Evolutionary conservation across 1,140 invertebrate species (phyloP), one percentile per base, ranked within the genome.

Genomic region (Calephelis virginiensis): DNA sequence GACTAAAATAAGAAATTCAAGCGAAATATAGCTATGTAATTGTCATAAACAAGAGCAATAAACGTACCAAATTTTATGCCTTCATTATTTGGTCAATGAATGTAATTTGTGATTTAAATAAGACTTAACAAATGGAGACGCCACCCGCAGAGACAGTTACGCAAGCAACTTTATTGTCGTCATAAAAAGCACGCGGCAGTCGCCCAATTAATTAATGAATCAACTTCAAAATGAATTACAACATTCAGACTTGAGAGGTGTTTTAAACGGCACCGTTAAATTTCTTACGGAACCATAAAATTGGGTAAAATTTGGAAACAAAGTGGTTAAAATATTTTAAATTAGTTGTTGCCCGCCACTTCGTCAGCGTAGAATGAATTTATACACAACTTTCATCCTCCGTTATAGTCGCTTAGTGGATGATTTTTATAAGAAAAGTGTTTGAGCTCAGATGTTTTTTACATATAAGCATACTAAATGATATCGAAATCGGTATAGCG

Each of bases 131-230:
- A 75, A 77, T 77, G 75, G 80, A 76, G 73, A 74, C 69, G 67
- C 73, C 75, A 72, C 77, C 75, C 75, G 74, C 69, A 66, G 78
- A 66, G 77, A 72, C 73, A 65, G 70, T 74, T 73, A 72, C 75
- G 70, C 71, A 61, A 71, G 48, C 70, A 63, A 80, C 67, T 86
- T 86, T 85, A 85, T 75, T 72, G 72, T 77, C 56, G 67, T 82
- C 83, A 71, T 87, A 84, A 87, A 85, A 82, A 84, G 77, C 82
- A 82, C 76, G 73, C 78, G 78, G 78, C 78, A 74, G 75, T 80
- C 70, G 78, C 74, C 70, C 85, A 83, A 86, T 88, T 85, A 86
- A 86, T 85, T 88, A 86, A 88, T 83, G 83, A 85, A 79, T 77
- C 76, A 79, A 83, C 76, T 87, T 75, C 66, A 76, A 80, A 84